These are phyloP conservation scores for Chionis minor DNA, from an alignment of 2,113 vertebrate species.

Conservation along the genomic window DNA sequence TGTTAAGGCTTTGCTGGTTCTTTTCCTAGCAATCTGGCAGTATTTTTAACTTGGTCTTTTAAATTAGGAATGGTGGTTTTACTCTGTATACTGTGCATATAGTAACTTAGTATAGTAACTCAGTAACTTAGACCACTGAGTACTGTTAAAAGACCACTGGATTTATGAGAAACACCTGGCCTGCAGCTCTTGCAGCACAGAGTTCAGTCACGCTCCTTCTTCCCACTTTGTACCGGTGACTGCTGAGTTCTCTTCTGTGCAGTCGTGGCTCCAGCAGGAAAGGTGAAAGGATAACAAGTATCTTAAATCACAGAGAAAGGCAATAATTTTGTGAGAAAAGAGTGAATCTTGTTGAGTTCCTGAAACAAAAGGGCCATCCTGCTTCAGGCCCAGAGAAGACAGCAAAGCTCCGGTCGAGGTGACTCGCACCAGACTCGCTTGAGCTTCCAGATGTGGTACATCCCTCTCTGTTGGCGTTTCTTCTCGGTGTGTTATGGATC, in stretches of 20 bases:
- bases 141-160: background rate
- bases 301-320: background rate
- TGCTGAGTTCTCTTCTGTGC: background rate
- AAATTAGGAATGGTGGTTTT: slow-evolving; percentile 5
- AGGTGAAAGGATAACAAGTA: background rate
- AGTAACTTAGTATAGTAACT: background rate
- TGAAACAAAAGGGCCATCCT: background rate
- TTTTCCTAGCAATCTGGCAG: background rate
- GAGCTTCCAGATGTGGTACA: background rate
- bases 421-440: background rate
- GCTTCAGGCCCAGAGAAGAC: background rate
- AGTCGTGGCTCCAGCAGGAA: background rate
- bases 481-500: background rate
- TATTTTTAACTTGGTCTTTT: background rate
- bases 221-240: background rate
- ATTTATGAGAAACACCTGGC: background rate
- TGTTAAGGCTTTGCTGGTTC: background rate
- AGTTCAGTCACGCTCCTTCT: background rate
- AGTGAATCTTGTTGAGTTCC: background rate
- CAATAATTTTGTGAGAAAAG: background rate
- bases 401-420: background rate
- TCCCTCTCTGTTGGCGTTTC: background rate
- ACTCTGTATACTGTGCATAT: background rate
- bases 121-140: background rate
- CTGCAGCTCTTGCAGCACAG: background rate